Base-by-base conservation (phyloP, 2,888 invertebrate species). In the Gasteruption jaculator region DNA sequence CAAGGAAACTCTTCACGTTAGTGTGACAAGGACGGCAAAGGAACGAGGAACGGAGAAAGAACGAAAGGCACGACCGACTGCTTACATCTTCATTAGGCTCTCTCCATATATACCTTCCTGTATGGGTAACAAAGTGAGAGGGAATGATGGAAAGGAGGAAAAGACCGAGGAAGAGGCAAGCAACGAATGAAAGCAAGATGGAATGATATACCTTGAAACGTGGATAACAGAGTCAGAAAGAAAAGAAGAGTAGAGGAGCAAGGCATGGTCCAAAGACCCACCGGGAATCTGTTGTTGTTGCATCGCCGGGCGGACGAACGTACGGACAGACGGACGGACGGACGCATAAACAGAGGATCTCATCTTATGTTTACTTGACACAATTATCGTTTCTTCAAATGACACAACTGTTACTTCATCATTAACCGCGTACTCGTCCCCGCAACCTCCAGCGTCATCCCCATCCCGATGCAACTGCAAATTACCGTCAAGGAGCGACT, bases 41-140 rank as follows among this genome's bases (percentile, higher is more conserved):
- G 53, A 55, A 57, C 56, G 57, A 56, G 55, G 55, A 54, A 55
- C 54, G 58, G n/a, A 53, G 45, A 51, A 58, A 56, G 61, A 50
- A 56, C 50, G 59, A 59, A n/a, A n/a, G 57, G 53, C 50, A 45
- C 63, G 60, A 53, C 55, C 60, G 66, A 68, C 67, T 68, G 68
- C 68, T 68, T 69, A 69, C 69, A 69, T 69, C 69, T 69, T 69
- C 69, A 70, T 70, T 70, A 69, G 67, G 67, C 63, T 61, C 59
- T 58, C 58, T n/a, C n/a, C n/a, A n/a, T n/a, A n/a, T n/a, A 57
- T 63, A 57, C 56, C 57, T 58, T 38, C 41, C 47, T 48, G 48
- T 46, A 39, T 38, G 45, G 52, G 45, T 31, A 38, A 29, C 40
- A 36, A 22, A 11, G 41, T 24, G 34, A 24, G 24, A 22, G 14